Evolutionary conservation across 2,797 vertebrate species (phyloP), one percentile per base, ranked within the genome.

Genomic region (Karalla daura): DNA sequence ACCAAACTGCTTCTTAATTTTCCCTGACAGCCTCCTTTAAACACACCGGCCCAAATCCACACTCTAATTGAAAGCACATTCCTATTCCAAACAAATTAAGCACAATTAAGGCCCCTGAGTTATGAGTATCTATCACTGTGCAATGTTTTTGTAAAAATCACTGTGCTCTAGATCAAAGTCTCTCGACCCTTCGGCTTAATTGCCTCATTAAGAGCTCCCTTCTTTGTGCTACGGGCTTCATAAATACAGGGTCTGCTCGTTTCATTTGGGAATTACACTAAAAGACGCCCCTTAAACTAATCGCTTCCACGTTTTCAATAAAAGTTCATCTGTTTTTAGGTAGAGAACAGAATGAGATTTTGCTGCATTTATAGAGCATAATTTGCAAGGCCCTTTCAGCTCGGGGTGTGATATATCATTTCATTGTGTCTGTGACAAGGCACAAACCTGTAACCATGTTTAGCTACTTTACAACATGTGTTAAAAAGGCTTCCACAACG

Each of bases 81-180:
- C 93, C 95, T 98, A 98, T 98, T 98, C 96, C 95, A 99, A 98
- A 98, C 97, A 99, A 99, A 99, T 99, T 98, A 99, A 98, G 96
- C 96, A 97, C 96, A 98, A 99, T 99, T 99, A 99, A 97, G 96
- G 95, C 88, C 94, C 88, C 94, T 96, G 97, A 98, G 96, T 98
- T 99, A 98, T 97, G 96, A 96, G 96, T 96, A 96, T 97, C 96
- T 97, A 98, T 97, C 96, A 97, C 94, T 95, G 94, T 88, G 94
- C 85, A 89, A 97, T 98, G 97, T 98, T 99, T 98, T 98, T 94
- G 94, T 96, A 97, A 96, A 98, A 99, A 97, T 99, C 96, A 97
- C 96, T 94, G 96, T 92, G 91, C 96, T 95, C 85, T 91, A 97
- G 96, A 99, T 99, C 97, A 99, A 99, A 99, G 96, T 91, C 94